These are phyloP conservation scores for Anthopleura xanthogrammica DNA, from an alignment of 92 coral and sea anemone species.

Conservation along the genomic window DNA sequence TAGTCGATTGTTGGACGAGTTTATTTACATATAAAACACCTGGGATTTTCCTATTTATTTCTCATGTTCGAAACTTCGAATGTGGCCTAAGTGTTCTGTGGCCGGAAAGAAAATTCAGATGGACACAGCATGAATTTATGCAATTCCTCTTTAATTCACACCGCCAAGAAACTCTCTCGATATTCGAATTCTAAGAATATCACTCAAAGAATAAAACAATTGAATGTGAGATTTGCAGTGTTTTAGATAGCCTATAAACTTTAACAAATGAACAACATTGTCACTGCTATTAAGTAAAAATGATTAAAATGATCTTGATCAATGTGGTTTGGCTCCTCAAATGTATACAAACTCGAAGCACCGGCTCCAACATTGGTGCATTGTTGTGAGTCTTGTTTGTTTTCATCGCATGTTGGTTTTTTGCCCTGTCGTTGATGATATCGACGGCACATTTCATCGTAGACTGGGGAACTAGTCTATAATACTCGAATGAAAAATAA, in stretches of 20 bases:
- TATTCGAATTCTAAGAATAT: not conserved
- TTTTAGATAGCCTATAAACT: not conserved
- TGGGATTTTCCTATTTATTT: conserved; percentile 66
- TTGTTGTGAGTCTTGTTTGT: not conserved
- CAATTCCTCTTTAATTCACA: not conserved
- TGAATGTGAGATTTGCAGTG: not conserved
- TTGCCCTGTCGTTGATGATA: not conserved
- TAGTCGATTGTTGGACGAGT: conserved; percentile 29
- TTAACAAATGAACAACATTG: conserved; percentile 1
- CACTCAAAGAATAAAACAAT: not conserved
- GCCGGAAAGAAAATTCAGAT: conserved; percentile 38
- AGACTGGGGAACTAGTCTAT: not conserved
- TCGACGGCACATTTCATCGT: not conserved
- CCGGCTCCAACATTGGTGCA: not conserved
- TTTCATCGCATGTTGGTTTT: not conserved
- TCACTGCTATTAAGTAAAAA: not conserved
- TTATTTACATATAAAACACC: conserved; percentile 82
- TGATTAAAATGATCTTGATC: conserved; percentile 4
- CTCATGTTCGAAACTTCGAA: conserved; percentile 70
- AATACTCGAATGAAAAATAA: conserved; percentile 15
- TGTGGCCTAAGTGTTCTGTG: conserved; percentile 29
- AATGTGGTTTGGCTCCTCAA: not conserved
- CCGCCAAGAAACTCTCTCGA: not conserved
- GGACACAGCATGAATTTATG: conserved; percentile 11
- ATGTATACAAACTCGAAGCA: not conserved